phyloP scores from a whole-genome alignment of 2,888 invertebrate genomes.

The Dynastes maya region DNA sequence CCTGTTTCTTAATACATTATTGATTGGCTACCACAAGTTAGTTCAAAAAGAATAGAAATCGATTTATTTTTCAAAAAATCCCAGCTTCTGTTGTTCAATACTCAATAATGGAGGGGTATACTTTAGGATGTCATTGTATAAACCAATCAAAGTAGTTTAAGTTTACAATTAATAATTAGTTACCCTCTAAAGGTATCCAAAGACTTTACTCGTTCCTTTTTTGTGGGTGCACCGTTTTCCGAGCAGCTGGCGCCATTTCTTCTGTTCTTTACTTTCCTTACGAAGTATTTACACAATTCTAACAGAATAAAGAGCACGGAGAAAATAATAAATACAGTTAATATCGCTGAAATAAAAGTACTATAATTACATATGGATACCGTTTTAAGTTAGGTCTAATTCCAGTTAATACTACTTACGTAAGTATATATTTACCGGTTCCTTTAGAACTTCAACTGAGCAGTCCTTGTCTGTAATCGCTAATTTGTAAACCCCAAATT shows the following conservation, averaged over 20 bases:
- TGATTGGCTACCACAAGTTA: too few species aligned
- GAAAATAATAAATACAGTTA: conserved; percentile 68
- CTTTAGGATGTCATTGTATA: too few species aligned
- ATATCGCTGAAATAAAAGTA: conserved; percentile 66
- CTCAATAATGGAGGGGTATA: too few species aligned
- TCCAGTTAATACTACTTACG: conserved; percentile 72
- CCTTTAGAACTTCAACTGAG: conserved; percentile 73
- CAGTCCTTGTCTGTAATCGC: conserved; percentile 73
- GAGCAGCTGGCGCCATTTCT: background rate
- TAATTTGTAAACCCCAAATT: conserved; percentile 83
- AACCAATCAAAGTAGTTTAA: too few species aligned
- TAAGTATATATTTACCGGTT: conserved; percentile 81
- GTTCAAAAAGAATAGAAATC: too few species aligned
- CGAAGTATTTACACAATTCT: conserved; percentile 36
- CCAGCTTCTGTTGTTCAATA: too few species aligned
- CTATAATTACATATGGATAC: conserved; percentile 20
- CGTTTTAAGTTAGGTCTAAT: conserved; percentile 18
- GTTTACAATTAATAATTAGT: conserved; percentile 49
- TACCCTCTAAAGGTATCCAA: conserved; percentile 89
- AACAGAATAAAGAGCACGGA: conserved; percentile 56
- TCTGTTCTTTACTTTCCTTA: conserved; percentile 46
- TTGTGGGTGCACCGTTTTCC: conserved; percentile 55
- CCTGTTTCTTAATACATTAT: too few species aligned
- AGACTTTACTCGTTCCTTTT: conserved; percentile 75
- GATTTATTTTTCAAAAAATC: too few species aligned